Evolutionary conservation across 2,113 vertebrate species (phyloP).

Genomic region (Tricholaema leucomelas): DNA sequence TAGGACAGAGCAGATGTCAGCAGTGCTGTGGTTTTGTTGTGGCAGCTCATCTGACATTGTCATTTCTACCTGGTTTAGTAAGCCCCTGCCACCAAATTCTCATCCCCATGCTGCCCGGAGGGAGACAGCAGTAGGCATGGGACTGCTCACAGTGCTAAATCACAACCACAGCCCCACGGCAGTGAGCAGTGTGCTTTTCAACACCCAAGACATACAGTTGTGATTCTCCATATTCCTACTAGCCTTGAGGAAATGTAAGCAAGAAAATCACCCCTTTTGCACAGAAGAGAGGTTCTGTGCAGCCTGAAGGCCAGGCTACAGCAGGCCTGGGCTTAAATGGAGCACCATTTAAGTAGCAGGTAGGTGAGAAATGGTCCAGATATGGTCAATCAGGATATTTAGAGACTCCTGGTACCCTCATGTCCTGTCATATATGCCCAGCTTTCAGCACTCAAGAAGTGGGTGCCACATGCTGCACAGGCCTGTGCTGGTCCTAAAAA

Average conservation of each 20-base stretch:
- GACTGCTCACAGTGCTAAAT: neutral
- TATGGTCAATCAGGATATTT: neutral
- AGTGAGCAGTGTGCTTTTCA: neutral
- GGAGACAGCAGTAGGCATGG: neutral
- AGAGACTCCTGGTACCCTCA: neutral
- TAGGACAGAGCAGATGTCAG: neutral
- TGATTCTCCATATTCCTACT: neutral
- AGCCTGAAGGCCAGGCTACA: neutral
- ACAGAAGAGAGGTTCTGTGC: neutral
- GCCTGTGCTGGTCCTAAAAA: neutral
- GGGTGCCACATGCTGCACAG: neutral
- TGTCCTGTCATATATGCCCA: neutral
- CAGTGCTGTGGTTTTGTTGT: neutral
- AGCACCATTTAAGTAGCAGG: neutral
- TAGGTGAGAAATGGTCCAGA: neutral
- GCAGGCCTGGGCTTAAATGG: fast-evolving
- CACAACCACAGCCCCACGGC: neutral
- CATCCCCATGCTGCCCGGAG: neutral
- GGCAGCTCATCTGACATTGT: neutral
- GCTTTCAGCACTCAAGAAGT: neutral
- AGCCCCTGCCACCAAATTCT: neutral
- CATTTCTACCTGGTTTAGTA: neutral
- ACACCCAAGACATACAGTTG: neutral
- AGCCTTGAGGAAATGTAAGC: neutral
- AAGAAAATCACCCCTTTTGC: neutral